These are phyloP conservation scores for Gambelia wislizenii DNA, from an alignment of 2,797 vertebrate species.

Conservation along the genomic window DNA sequence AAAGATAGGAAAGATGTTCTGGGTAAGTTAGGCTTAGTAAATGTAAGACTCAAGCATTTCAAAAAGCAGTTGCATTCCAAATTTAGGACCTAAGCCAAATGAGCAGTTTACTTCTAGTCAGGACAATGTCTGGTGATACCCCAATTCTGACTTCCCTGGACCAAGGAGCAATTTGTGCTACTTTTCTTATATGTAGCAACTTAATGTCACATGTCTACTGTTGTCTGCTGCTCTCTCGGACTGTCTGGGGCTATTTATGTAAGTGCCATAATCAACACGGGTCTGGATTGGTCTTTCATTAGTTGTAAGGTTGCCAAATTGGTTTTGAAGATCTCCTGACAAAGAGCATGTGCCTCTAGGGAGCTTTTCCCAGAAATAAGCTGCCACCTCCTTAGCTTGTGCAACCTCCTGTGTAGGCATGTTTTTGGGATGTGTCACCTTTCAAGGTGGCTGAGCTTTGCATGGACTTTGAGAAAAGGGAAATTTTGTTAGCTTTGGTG, in stretches of 20 bases:
- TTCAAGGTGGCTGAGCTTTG: neutral
- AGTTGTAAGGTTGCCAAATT: neutral
- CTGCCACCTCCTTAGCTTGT: neutral
- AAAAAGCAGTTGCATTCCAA: neutral
- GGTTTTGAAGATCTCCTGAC: neutral
- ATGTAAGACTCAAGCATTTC: neutral
- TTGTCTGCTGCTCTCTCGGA: conserved; percentile 5
- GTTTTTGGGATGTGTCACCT: conserved; percentile 10
- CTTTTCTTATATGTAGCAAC: neutral
- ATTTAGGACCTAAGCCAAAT: neutral
- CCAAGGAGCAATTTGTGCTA: neutral
- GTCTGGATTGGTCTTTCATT: neutral
- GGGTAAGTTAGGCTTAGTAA: no score
- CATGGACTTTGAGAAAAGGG: neutral
- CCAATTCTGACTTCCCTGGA: neutral
- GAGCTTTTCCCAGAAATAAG: neutral
- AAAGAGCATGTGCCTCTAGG: neutral
- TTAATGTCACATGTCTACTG: neutral
- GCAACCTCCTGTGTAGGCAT: neutral
- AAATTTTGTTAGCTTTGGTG: conserved; percentile 14
- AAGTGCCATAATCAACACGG: neutral
- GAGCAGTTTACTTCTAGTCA: neutral
- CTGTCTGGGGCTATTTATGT: conserved; percentile 23
- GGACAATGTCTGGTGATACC: neutral
- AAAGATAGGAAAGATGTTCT: neutral